Evolutionary conservation across 2,797 vertebrate genomes (phyloP).

Genomic region (Lutjanus argentimaculatus): DNA sequence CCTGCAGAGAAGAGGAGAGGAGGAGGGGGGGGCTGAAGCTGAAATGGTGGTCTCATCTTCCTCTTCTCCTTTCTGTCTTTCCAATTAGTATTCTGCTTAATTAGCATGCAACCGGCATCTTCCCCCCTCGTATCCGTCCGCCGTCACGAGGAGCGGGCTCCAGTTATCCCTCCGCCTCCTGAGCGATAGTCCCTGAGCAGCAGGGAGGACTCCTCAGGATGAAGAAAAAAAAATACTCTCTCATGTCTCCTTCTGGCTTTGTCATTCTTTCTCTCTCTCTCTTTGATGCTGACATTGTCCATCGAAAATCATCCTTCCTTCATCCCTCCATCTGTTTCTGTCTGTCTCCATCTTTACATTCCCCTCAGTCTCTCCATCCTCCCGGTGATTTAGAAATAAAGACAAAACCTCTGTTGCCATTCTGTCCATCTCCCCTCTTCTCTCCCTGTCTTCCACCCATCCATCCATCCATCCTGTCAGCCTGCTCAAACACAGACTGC

Average conservation of each 20-base stretch:
- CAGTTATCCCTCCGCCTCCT: constrained; percentile 74
- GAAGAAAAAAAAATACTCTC: constrained; percentile 6
- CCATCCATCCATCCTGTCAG: constrained; percentile 28
- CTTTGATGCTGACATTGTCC: constrained; percentile 14
- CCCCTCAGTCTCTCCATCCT: constrained; percentile 23
- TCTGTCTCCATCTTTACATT: constrained; percentile 36
- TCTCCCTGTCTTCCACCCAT: constrained; percentile 9
- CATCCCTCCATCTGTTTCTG: neutral
- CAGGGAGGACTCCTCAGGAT: constrained; percentile 13
- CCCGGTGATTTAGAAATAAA: constrained; percentile 23
- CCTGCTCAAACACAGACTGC: constrained; percentile 9
- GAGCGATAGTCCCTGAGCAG: constrained; percentile 64
- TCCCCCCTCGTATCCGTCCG: constrained; percentile 62
- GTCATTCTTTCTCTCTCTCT: constrained; percentile 18
- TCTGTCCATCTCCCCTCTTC: constrained; percentile 28
- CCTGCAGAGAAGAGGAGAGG: constrained; percentile 53
- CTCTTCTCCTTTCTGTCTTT: constrained; percentile 52
- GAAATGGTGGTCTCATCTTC: constrained; percentile 35
- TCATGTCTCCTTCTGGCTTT: constrained; percentile 5
- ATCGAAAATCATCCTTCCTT: constrained; percentile 3
- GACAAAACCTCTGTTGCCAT: constrained; percentile 30
- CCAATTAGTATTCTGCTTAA: constrained; percentile 84
- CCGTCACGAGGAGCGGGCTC: constrained; percentile 64
- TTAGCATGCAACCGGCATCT: constrained; percentile 82
- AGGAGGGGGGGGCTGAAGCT: neutral